Percentiles rank a stretch among this genome's conserved stretches.
These are phyloP conservation scores for Pollachius pollachius DNA, from an alignment of 2,113 vertebrate genomes.

Conservation along the genomic window DNA sequence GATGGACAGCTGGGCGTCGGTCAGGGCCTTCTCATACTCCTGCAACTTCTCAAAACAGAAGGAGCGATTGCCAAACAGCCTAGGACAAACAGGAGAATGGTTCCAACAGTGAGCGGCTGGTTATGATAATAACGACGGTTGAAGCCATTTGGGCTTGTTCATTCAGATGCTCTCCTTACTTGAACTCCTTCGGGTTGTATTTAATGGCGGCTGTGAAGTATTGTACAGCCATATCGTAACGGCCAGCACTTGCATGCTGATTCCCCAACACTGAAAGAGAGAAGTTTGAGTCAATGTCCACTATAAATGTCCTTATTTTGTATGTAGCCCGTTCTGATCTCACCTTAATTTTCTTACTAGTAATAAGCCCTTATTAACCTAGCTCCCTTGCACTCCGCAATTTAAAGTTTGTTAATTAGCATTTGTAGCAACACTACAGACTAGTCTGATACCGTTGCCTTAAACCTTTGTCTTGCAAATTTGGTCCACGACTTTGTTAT, in stretches of 20 bases:
- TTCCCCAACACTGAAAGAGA: conserved; percentile 63
- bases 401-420: no score
- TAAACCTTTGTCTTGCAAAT: no score
- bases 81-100: conserved; percentile 13
- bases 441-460: no score
- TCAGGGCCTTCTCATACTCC: conserved; percentile 68
- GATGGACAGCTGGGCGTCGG: conserved; percentile 69
- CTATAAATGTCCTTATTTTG: no score
- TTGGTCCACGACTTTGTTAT: no score
- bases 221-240: conserved; percentile 63
- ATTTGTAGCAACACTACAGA: no score
- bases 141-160: neutral
- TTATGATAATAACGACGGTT: neutral
- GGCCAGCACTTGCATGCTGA: conserved; percentile 64
- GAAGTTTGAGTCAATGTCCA: neutral
- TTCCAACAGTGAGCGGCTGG: neutral
- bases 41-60: conserved; percentile 80
- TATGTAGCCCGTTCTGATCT: no score
- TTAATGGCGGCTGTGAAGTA: conserved; percentile 77
- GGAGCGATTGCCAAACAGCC: conserved; percentile 83
- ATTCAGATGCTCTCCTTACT: conserved; percentile 52
- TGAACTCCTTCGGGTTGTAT: conserved; percentile 78
- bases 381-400: no score
- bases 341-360: no score
- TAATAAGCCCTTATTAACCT: neutral